Conservation (phyloP, 2,113 vertebrate species). For the Limnothrissa miodon region DNA sequence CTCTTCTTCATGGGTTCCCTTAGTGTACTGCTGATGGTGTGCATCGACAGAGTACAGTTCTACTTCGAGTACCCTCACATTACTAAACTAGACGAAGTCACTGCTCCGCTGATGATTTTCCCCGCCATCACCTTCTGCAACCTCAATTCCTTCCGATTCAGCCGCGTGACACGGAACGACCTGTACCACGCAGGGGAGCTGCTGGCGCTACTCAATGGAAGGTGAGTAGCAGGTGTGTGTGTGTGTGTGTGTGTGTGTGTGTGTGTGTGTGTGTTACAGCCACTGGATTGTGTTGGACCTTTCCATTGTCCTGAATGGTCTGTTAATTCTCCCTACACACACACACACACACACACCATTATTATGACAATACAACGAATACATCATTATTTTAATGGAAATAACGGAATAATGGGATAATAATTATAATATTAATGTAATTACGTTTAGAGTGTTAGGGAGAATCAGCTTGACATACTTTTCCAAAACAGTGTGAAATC, state of each 20-base stretch:
- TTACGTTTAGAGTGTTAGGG: too few relatives aligned
- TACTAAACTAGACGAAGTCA: slow-evolving; percentile 96
- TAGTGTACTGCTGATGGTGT: slow-evolving; percentile 85
- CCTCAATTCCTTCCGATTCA: slow-evolving; percentile 97
- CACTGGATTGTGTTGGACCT: background rate
- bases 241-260: background rate
- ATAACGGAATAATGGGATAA: too few relatives aligned
- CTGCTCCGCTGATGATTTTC: slow-evolving; percentile 83
- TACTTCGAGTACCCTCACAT: slow-evolving; percentile 97
- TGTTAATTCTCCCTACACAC: background rate
- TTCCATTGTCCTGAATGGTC: background rate
- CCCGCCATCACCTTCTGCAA: slow-evolving; percentile 97
- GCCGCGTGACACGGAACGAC: slow-evolving; percentile 94
- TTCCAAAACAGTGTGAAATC: background rate
- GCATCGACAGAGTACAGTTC: slow-evolving; percentile 91
- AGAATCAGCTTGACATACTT: background rate
- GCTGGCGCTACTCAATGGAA: slow-evolving; percentile 93
- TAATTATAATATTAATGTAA: too few relatives aligned
- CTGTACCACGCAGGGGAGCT: slow-evolving; percentile 97
- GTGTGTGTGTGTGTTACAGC: background rate
- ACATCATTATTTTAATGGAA: too few relatives aligned
- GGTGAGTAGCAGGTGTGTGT: slow-evolving; percentile 69
- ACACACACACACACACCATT: slow-evolving; percentile 4
- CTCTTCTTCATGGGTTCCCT: slow-evolving; percentile 92
- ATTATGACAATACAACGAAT: too few relatives aligned